Base-by-base conservation (phyloP, 2,113 vertebrate species). In the Blennius ocellaris region DNA sequence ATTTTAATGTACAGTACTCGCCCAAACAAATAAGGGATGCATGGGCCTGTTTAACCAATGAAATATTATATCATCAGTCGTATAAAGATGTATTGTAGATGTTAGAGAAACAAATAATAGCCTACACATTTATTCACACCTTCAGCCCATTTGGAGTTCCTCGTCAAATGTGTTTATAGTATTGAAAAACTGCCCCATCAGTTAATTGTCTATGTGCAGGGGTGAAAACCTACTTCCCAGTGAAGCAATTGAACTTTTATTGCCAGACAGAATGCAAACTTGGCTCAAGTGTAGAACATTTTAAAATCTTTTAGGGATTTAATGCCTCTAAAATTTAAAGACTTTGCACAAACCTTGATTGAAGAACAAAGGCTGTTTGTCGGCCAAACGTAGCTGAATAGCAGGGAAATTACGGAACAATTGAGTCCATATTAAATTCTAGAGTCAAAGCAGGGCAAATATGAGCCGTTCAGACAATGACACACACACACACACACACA, bases 341-440 rank as follows among this genome's bases (percentile, higher is more conserved):
- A 69, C 52, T 10, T 0, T 73, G 7, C 21, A 15, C 54, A 79
- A 52, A 79, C 30, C 59, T 49, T 8, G 58, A 71, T 54, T 43
- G 39, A 36, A 69, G 70, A 84, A 82, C 80, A 84, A 80, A 82
- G 69, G 14, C 38, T 16, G 77, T 72, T 61, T 51, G 54, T 12
- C 10, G 55, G 40, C 4, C 21, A 30, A 40, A 45, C 37, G 72
- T 55, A 66, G 45, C 51, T 56, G 40, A 83, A 78, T 40, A 47
- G 44, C 11, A 70, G 67, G 52, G 50, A 44, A 16, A 36, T 67
- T 60, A 36, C 76, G 44, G 49, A 73, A 48, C 56, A 69, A 61
- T 36, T 61, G 30, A 69, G 14, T 47, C 11, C 58, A 66, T 30
- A 69, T 75, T 63, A 38, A 83, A 30, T 53, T 73, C 53, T 45